Percentiles rank a stretch among this genome's conserved stretches.
phyloP scores from a whole-genome alignment of 64 coral and sea anemone genomes.

The Platygyra sinensis region DNA sequence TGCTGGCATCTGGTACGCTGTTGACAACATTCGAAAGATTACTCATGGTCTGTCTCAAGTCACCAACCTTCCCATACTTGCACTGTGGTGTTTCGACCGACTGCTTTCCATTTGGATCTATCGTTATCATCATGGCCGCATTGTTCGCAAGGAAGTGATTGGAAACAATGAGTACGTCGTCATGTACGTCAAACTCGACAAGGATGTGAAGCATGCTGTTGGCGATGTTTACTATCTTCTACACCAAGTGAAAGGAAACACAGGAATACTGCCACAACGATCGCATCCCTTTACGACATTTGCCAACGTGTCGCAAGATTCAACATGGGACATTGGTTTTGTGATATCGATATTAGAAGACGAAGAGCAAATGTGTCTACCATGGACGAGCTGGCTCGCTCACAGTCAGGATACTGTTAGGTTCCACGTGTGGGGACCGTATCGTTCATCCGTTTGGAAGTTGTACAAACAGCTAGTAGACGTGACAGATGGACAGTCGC shows the following conservation, averaged over 20 bases:
- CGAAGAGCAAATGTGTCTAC: constrained; percentile 48
- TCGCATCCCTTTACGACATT: constrained; percentile 74
- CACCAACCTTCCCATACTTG: constrained; percentile 49
- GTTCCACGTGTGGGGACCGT: constrained; percentile 66
- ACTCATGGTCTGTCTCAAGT: constrained; percentile 64
- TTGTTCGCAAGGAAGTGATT: constrained; percentile 31
- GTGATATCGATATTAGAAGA: constrained; percentile 58
- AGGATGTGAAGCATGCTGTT: background rate
- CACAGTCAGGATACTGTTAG: background rate
- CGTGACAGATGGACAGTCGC: background rate
- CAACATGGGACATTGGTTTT: constrained; percentile 67
- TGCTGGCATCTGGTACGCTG: constrained; percentile 61
- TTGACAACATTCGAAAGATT: constrained; percentile 77
- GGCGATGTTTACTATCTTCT: constrained; percentile 67
- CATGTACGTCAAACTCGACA: constrained; percentile 47
- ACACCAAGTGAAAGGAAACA: constrained; percentile 5
- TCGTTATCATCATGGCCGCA: constrained; percentile 20
- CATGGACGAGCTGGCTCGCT: constrained; percentile 74
- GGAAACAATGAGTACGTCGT: constrained; percentile 60
- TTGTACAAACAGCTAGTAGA: constrained; percentile 9
- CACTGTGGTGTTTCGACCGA: constrained; percentile 67
- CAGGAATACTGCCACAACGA: constrained; percentile 44
- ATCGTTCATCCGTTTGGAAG: constrained; percentile 63
- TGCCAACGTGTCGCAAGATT: constrained; percentile 49
- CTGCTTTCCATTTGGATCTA: constrained; percentile 48